Base-by-base conservation (phyloP, 2,113 vertebrate genomes). In the Okapia johnstoni region DNA sequence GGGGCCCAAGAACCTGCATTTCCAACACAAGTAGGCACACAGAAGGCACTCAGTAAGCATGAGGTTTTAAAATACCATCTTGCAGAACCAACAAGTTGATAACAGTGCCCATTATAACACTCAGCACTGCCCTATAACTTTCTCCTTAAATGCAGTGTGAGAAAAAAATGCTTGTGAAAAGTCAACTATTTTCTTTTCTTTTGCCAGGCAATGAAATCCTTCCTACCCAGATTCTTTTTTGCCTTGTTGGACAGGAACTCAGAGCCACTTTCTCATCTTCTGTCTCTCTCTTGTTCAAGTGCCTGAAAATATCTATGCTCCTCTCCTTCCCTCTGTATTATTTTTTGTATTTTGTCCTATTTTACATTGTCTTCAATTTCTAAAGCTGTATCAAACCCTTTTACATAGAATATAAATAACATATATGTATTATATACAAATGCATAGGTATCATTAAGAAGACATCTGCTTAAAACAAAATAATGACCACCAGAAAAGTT, bases 341-440 rank as follows among this genome's bases (percentile, higher is more conserved):
- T 61, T 81, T 88, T 92, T 93, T 57, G 54, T 57, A 21, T 94
- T 96, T 93, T 94, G 58, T 10, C 52, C 85, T 85, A 89, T 76
- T 92, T 97, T 46, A 85, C 21, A 25, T 70, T 89, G 36, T 80
- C 52, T 92, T 90, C n/a, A 70, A 60, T 81, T 85, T 89, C 36
- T 54, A 52, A 84, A 92, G 85, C 17, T 60, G 66, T 85, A 63
- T 90, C 73, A 58, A 87, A 63, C 57, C 16, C 3, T 77, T 77
- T 58, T 28, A 52, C n/a, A 57, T 36, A 73, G 33, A 86, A 33
- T 90, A 88, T 46, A 94, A 88, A 33, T 84, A 84, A 76, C 46
- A 55, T 40, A 61, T n/a, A 85, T 80, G 3, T 28, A 60, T 89
- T 85, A 70, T 13, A 86, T 80, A 85, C 70, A 89, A 30, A 73